Evolutionary conservation across 2,888 invertebrate species (phyloP), one percentile per base, ranked within the genome.

Genomic region (Cabera pusaria): DNA sequence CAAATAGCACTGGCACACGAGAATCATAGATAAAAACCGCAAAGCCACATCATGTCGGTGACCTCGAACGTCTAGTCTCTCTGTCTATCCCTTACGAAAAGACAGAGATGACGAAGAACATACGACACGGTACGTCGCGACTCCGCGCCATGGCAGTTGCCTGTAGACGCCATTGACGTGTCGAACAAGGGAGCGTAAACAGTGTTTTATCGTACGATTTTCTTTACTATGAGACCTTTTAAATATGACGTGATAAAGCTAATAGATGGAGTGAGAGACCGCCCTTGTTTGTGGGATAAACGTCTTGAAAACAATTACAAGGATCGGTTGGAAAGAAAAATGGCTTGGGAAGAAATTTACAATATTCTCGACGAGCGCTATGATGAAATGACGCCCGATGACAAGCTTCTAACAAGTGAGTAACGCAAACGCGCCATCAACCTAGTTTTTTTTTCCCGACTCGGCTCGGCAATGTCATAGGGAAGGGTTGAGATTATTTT

Each of bases 241-340:
- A 81, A 79, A 54, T 88, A 85, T 35, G 69, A 80, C 38, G 72
- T 85, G 2, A 43, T 72, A 10, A 52, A 65, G 26, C 62, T 88
- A 38, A 75, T 86, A 31, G 52, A 69, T 6, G 53, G 53, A 1
- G 70, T 88, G 1, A 60, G 55, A 27, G 71, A 75, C 1, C 63
- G 81, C 0, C 82, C 85, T 0, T 82, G 81, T 37, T 56, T 88
- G 31, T 88, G 88, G 88, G 78, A 88, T 52, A 85, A 74, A 50
- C 65, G 64, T n/a, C 49, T 70, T 18, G 86, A 86, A 21, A n/a
- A n/a, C n/a, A 64, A 60, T 36, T 85, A 88, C 43, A 88, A 85
- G 53, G 86, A 86, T 52, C 72, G 81, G 0, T 49, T 72, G 0
- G 86, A 87, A 56, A 66, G 83, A 21, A 56, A 77, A 19, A 39